Percentiles rank a stretch among this genome's conserved stretches.
These are phyloP conservation scores for Halictus ligatus DNA, from an alignment of 2,888 invertebrate genomes.

Conservation along the genomic window DNA sequence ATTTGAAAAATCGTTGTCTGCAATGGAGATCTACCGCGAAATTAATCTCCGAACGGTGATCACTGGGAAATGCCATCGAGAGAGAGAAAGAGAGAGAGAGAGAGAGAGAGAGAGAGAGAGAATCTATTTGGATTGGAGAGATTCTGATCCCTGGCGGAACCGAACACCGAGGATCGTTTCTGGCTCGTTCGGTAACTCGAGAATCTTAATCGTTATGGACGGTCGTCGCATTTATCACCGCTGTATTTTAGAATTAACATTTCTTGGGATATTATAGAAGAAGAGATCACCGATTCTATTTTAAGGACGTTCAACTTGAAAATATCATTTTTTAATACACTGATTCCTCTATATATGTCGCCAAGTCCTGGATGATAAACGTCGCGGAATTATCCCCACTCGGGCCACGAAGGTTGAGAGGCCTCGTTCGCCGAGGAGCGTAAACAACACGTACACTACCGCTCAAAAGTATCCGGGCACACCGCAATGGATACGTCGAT, in stretches of 20 bases:
- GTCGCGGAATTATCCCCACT: too few relatives aligned
- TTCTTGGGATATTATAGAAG: not conserved
- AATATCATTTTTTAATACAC: too few relatives aligned
- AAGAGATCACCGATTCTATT: too few relatives aligned
- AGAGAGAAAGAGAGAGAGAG: not conserved
- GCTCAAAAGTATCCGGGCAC: too few relatives aligned
- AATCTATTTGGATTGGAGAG: not conserved
- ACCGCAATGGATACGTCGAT: too few relatives aligned
- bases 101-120: too few relatives aligned
- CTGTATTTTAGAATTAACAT: not conserved
- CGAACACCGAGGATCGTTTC: not conserved
- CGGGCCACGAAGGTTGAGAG: too few relatives aligned
- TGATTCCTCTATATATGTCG: too few relatives aligned
- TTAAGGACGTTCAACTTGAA: too few relatives aligned
- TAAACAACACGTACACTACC: too few relatives aligned
- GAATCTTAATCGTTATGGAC: not conserved
- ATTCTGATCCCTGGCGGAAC: not conserved
- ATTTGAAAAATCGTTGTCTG: slow-evolving; percentile 2
- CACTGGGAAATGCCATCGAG: not conserved
- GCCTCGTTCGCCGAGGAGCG: too few relatives aligned
- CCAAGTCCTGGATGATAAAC: too few relatives aligned
- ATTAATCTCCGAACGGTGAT: slow-evolving; percentile 11
- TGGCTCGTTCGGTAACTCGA: not conserved
- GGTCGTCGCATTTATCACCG: not conserved
- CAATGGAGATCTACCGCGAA: not conserved